These are phyloP conservation scores for Anoura caudifer DNA, from an alignment of 2,113 vertebrate species.

Conservation along the genomic window DNA sequence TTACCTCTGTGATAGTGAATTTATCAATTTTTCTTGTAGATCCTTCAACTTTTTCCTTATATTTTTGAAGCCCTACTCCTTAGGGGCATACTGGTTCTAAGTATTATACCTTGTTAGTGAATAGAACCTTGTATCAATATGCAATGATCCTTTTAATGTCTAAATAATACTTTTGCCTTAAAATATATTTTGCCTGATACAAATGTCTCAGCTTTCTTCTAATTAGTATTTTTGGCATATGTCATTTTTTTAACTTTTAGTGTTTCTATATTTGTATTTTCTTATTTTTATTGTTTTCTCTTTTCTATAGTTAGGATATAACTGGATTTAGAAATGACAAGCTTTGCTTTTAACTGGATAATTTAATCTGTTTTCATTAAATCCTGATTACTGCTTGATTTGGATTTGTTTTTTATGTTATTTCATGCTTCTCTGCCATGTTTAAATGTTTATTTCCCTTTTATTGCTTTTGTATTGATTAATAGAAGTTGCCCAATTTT, in stretches of 20 bases:
- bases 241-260: neutral
- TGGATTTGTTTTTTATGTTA: slow-evolving; percentile 4
- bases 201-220: neutral
- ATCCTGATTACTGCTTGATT: neutral
- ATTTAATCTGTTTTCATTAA: neutral
- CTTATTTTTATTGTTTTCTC: neutral
- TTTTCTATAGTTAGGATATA: neutral
- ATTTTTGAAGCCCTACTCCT: neutral
- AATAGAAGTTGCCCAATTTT: neutral
- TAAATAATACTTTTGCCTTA: neutral
- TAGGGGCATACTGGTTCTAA: neutral
- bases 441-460: neutral
- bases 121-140: neutral
- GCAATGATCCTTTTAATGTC: neutral
- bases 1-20: neutral
- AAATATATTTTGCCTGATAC: neutral
- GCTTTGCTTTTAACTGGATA: neutral
- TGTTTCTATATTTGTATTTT: neutral
- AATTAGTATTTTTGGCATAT: neutral
- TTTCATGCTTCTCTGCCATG: neutral
- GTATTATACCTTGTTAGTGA: neutral
- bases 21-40: neutral
- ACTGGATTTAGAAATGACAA: neutral
- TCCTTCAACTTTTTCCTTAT: neutral
- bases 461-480: neutral